Base-by-base conservation (phyloP, 2,888 invertebrate species). In the Thymelicus sylvestris region DNA sequence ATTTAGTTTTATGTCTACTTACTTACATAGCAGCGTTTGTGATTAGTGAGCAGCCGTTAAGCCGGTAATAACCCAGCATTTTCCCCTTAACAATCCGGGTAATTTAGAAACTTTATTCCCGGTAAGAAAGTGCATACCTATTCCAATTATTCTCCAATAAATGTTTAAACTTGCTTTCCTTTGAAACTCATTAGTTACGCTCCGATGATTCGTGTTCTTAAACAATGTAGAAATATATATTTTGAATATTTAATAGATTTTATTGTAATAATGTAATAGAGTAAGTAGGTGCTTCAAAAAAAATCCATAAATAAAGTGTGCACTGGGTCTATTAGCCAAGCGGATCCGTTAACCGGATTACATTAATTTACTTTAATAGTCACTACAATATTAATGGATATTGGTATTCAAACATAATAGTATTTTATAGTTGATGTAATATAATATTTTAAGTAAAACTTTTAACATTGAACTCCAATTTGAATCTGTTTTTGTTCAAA, bases 171-270 rank as follows among this genome's bases (percentile, higher is more conserved):
- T 52, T 52, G 10, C 44, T 44, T 12, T 10, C 44, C 59, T 59
- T 67, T 67, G 24, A 50, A 61, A 61, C n/a, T 0, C 50, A 2
- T 50, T 15, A 52, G 19, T 31, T 38, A 65, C 5, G 7, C 61
- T 69, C 44, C 55, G 68, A 48, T 41, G 8, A 63, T 63, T 69
- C 63, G 68, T 69, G 68, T 63, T 63, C 60, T 47, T 47, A 19
- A 0, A 19, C 8, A 44, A 12, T 10, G 12, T 44, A 44, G 44
- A 10, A 44, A 44, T 12, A 44, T 10, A 44, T 44, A 44, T 44
- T 44, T 44, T 44, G 4, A 44, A 44, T 44, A 10, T 10, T 10
- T 10, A 44, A 4, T 44, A 44, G 10, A 12, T 44, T 44, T 44
- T 44, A 12, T 41, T 44, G 12, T 44, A 44, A 44, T 44, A 44